Evolutionary conservation across 2,888 invertebrate species (phyloP), one percentile per base, ranked within the genome.

Genomic region (Magallana nippona): DNA sequence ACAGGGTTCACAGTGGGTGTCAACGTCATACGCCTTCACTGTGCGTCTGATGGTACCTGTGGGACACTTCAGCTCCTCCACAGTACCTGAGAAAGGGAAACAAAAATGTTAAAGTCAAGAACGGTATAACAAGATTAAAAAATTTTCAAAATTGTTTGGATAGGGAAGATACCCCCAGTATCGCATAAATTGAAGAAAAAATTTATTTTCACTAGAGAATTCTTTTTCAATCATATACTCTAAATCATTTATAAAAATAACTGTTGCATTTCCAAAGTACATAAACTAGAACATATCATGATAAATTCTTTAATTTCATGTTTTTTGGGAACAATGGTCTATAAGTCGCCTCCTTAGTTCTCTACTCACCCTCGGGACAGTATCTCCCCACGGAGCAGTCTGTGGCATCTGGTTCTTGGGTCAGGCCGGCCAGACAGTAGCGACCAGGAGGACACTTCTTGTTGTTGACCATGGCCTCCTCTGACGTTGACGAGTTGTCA

Each of bases 1-100:
- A 89, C 93, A 94, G 0, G 93, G 92, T 13, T 83, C 89, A 88
- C 93, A 94, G 86, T 93, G 92, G 1, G 89, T 88, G 17, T 86
- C 83, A 8, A 91, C 88, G n/a, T 85, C 89, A 2, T 84, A 89
- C 1, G 89, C 92, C 8, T 90, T 90, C 1, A 88, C 89, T 13
- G 89, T 91, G 27, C 89, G 89, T 19, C 91, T 88, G 27, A 92
- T 90, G 0, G 93, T 93, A 32, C 93, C 93, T 13, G 93, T 92
- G 0, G 93, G 93, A 85, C 93, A 94, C 60, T 91, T 90, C 11
- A 93, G 81, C 89, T 92, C 91, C 82, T 92, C 93, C n/a, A 91
- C 89, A 63, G 93, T 92, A 10, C 91, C 93, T 93, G 90, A 10
- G 87, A 86, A 80, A 13, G 82, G 62, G 19, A n/a, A 79, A 80